Evolutionary conservation across 2,888 invertebrate species (phyloP), one percentile per base, ranked within the genome.

Genomic region (Drosophila infuscata): DNA sequence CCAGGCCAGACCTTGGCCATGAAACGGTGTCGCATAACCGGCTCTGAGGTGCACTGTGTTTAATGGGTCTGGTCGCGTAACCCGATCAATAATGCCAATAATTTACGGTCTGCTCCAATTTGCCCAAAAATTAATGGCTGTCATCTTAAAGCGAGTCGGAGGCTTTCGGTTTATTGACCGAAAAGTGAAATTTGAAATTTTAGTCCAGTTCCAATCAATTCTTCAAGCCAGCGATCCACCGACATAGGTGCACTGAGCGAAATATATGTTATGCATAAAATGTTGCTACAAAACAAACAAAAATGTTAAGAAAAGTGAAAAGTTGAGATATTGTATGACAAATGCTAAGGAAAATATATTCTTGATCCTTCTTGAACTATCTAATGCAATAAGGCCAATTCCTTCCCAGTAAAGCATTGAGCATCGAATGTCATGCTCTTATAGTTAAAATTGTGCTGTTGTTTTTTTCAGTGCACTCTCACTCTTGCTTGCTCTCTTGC

Each of bases 151-250:
- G 12, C n/a, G 33, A 20, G 73, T 54, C 69, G 41, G 57, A 65
- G 77, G 36, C 74, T 36, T 66, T 70, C 62, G 64, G 81, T 81
- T 82, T 87, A 78, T 80, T 70, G 52, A 57, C 58, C 70, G 63
- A 74, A 86, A 87, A 88, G 88, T 81, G 79, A 82, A 81, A 82
- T 74, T 81, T 73, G 73, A 81, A 79, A 73, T 58, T 73, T 56
- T 49, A 64, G 9, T 36, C 43, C 49, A 11, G 20, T 20, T 25
- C 51, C 58, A 46, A 51, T 48, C 49, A 33, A 38, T 29, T 38
- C 25, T 30, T 20, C 17, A 43, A 11, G 25, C 15, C 46, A 6
- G 25, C 36, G 51, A 32, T 32, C 38, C 29, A 4, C n/a, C 30
- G 15, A 46, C 25, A 25, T 12, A 4, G 20, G 11, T 70, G 35